Conservation (phyloP, 2,888 invertebrate genomes). For the Oligia strigilis region DNA sequence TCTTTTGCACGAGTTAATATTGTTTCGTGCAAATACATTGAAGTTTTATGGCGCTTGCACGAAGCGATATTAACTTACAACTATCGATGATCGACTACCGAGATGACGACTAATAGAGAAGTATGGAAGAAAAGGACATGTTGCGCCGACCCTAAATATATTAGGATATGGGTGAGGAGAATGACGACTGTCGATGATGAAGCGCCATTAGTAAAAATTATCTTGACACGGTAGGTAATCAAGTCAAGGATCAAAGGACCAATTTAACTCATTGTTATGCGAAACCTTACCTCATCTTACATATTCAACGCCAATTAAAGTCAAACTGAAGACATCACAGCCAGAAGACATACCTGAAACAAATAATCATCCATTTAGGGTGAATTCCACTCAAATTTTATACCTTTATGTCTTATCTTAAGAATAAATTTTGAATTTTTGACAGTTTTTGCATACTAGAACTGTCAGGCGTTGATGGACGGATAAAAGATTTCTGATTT, state of each 20-base stretch:
- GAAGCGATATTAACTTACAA: not conserved
- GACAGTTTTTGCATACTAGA: not conserved
- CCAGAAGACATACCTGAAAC: conserved; percentile 35
- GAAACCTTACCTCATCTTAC: not conserved
- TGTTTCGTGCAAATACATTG: not conserved
- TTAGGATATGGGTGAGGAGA: too few species aligned
- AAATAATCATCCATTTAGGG: conserved; percentile 1
- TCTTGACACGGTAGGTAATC: not conserved
- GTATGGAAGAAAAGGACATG: too few species aligned
- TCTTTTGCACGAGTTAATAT: not conserved
- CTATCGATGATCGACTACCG: too few species aligned
- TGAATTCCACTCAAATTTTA: too few species aligned
- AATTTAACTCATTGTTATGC: not conserved
- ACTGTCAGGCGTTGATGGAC: too few species aligned
- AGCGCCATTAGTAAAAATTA: not conserved
- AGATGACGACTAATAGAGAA: too few species aligned
- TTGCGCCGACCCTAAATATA: too few species aligned
- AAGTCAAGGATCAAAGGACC: not conserved
- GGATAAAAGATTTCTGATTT: too few species aligned
- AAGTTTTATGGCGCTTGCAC: not conserved
- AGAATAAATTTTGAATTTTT: too few species aligned
- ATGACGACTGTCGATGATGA: too few species aligned
- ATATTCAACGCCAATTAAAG: not conserved
- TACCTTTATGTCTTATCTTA: too few species aligned
- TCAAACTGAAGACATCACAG: not conserved